These are phyloP conservation scores for Andrena fulva DNA, from an alignment of 2,888 invertebrate species.

Conservation along the genomic window DNA sequence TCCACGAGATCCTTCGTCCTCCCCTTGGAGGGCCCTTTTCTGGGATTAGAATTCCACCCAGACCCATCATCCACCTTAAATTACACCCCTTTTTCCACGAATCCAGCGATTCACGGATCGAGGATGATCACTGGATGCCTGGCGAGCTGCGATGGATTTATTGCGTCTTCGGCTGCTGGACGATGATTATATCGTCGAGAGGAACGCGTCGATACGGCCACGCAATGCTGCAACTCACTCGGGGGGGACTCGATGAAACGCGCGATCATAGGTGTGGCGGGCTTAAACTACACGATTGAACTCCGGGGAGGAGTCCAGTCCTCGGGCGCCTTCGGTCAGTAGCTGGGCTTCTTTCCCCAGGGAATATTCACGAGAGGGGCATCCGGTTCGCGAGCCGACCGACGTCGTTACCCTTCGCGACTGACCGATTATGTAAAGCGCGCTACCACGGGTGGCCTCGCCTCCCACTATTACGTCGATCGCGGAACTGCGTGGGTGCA, in stretches of 20 bases:
- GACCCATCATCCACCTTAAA: conserved; percentile 24
- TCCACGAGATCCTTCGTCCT: conserved; percentile 23
- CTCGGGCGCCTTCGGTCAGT: conserved; percentile 12
- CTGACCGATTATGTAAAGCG: conserved; percentile 76
- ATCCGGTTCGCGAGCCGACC: conserved; percentile 66
- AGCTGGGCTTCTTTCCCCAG: conserved; percentile 11
- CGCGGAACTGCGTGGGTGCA: conserved; percentile 65
- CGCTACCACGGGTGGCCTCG: conserved; percentile 74
- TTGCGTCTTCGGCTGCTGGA: neutral
- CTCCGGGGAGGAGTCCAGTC: conserved; percentile 17
- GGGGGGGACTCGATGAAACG: conserved; percentile 24
- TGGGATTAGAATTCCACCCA: conserved; percentile 27
- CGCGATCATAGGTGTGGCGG: conserved; percentile 50
- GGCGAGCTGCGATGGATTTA: conserved; percentile 20
- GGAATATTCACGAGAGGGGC: conserved; percentile 50
- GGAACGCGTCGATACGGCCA: conserved; percentile 23
- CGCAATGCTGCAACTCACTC: conserved; percentile 18
- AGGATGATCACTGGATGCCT: conserved; percentile 13
- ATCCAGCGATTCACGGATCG: neutral
- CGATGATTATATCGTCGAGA: conserved; percentile 41
- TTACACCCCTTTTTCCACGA: conserved; percentile 18
- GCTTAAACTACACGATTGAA: conserved; percentile 34
- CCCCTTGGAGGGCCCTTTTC: neutral
- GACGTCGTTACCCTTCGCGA: conserved; percentile 64
- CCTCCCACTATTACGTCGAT: conserved; percentile 56